Conservation (phyloP, 1,140 invertebrate genomes). For the Halesus radiatus region DNA sequence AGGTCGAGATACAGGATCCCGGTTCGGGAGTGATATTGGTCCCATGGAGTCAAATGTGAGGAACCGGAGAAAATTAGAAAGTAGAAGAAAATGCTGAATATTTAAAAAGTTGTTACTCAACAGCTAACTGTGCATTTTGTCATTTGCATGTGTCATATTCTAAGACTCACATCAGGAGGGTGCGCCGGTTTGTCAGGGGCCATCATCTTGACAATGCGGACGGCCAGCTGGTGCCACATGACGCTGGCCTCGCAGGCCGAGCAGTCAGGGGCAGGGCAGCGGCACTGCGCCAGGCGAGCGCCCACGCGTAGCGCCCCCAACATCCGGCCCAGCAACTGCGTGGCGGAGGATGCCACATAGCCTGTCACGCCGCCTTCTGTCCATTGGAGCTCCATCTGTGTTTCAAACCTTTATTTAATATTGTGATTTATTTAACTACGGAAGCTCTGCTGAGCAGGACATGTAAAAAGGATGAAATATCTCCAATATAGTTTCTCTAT, state of each 20-base stretch:
- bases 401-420: background rate
- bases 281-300: constrained; percentile 76
- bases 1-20: no score
- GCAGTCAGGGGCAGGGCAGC: constrained; percentile 77
- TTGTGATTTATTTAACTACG: no score
- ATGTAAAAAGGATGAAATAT: no score
- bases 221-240: constrained; percentile 93
- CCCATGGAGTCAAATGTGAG: no score
- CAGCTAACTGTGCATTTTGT: background rate
- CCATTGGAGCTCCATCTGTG: constrained; percentile 92
- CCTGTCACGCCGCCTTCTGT: constrained; percentile 70
- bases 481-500: no score
- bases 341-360: constrained; percentile 57
- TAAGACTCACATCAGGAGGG: constrained; percentile 80
- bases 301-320: constrained; percentile 80
- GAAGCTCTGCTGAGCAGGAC: no score
- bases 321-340: constrained; percentile 85
- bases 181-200: constrained; percentile 81
- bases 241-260: constrained; percentile 92
- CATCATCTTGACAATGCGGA: constrained; percentile 84
- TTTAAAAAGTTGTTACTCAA: no score
- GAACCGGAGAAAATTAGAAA: no score
- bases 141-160: background rate
- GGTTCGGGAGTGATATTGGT: no score
- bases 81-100: no score